Base-by-base conservation (phyloP, 2,797 vertebrate genomes). In the Rhabdophis nuchalis region DNA sequence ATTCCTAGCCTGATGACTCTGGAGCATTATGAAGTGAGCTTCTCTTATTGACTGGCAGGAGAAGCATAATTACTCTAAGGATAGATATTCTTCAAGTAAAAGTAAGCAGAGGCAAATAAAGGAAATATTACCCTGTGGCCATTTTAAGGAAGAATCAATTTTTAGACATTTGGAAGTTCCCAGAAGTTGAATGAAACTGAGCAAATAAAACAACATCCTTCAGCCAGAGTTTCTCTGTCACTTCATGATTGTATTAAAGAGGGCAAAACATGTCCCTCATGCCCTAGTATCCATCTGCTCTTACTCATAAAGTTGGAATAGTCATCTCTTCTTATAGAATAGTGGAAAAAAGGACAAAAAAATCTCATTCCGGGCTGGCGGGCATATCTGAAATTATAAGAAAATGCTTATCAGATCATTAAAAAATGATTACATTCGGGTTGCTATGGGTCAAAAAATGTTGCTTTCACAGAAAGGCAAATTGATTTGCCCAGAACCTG, bases 131-230 rank as follows among this genome's bases (percentile, higher is more conserved):
- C 46, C 88, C 85, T 56, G 0, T 77, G 3, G 18, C 8, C 60
- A 72, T 87, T 92, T 92, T 72, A 57, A 90, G 50, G 86, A 50
- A 27, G 50, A 72, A 86, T 94, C 93, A 89, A 94, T 94, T 93
- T 91, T 89, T 93, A 53, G 53, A 46, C 90, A 94, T 0, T 0
- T 61, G 90, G 91, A 94, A 93, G 12, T 11, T 85, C 56, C 53
- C 87, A 89, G 53, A 77, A 85, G 52, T 20, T 50, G 36, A 85
- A 86, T 86, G 53, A 60, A 56, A 32, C 82, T 23, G 53, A 36
- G 29, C 29, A 25, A 88, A 36, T 20, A 53, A 58, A 50, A 52
- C 16, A 82, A 82, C 77, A 89, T 58, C 29, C 9, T 93, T 58
- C 8, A 54, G 60, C 41, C 86, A 36, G 53, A 60, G 10, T 58